A percentile compares a stretch with the other conserved stretches of the same genome.
These are phyloP conservation scores for Passer domesticus DNA, from an alignment of 2,113 vertebrate genomes.

Conservation along the genomic window DNA sequence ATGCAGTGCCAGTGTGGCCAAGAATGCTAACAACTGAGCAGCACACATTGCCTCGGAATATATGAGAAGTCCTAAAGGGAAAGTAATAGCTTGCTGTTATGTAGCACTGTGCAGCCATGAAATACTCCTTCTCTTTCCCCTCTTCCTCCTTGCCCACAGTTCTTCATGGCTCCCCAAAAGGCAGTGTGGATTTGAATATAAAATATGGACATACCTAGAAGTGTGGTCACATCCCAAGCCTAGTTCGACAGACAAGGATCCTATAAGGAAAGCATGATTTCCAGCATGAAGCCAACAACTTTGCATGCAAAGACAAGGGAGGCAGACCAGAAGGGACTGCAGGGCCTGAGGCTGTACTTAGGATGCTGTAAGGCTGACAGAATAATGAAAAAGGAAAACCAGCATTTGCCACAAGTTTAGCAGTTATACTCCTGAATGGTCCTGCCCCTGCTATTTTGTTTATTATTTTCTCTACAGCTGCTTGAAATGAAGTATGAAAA, in stretches of 20 bases:
- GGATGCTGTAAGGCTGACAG: slow-evolving; percentile 3
- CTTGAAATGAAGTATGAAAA: neutral
- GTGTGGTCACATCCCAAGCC: neutral
- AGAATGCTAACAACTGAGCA: slow-evolving; percentile 34
- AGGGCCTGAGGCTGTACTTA: neutral
- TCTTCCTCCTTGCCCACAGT: neutral
- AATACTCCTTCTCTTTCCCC: neutral
- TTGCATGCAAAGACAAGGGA: neutral
- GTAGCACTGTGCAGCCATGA: neutral
- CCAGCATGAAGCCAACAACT: slow-evolving; percentile 8
- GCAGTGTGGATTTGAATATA: neutral
- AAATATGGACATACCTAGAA: neutral
- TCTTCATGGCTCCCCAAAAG: neutral
- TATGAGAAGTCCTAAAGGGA: slow-evolving; percentile 49
- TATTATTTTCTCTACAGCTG: neutral
- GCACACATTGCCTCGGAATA: neutral
- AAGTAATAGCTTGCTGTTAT: neutral
- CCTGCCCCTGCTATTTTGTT: neutral
- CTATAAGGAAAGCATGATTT: neutral
- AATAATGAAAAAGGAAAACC: slow-evolving; percentile 21
- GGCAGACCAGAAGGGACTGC: neutral
- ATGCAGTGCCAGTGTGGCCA: slow-evolving; percentile 21
- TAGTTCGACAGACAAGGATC: neutral
- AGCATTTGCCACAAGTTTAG: neutral
- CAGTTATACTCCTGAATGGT: neutral